A percentile compares a stretch with the other conserved stretches of the same genome.
phyloP scores from a whole-genome alignment of 1,140 invertebrate species.

The Probaryconus sp. region DNA sequence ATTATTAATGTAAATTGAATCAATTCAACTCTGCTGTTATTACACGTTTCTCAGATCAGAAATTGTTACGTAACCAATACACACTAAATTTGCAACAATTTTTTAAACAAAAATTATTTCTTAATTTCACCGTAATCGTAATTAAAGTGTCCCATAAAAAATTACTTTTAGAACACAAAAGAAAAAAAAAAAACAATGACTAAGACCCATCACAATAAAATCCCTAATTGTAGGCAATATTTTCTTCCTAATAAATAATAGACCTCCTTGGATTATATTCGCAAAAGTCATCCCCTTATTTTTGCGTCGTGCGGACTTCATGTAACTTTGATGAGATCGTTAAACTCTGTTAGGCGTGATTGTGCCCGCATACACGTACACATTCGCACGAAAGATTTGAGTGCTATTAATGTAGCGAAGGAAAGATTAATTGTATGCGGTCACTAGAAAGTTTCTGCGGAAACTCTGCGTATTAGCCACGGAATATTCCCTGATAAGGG shows the following conservation, averaged over 20 bases:
- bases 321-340: constrained; percentile 45
- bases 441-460: constrained; percentile 44
- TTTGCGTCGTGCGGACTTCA: constrained; percentile 17
- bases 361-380: neutral
- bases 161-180: no score
- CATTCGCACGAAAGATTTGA: neutral
- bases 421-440: constrained; percentile 43
- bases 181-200: no score
- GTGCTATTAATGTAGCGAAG: constrained; percentile 35
- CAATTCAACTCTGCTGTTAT: no score
- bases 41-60: no score
- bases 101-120: no score
- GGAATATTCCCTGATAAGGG: constrained; percentile 41
- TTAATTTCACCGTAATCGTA: no score
- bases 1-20: no score
- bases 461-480: constrained; percentile 31
- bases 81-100: no score
- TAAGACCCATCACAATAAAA: no score
- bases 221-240: no score
- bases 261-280: constrained; percentile 26
- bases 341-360: constrained; percentile 21
- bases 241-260: constrained; percentile 26
- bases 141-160: no score
- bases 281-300: constrained; percentile 15
- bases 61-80: no score